phyloP scores from a whole-genome alignment of 92 coral and sea anemone genomes.

The Parazoanthus atlanticus region DNA sequence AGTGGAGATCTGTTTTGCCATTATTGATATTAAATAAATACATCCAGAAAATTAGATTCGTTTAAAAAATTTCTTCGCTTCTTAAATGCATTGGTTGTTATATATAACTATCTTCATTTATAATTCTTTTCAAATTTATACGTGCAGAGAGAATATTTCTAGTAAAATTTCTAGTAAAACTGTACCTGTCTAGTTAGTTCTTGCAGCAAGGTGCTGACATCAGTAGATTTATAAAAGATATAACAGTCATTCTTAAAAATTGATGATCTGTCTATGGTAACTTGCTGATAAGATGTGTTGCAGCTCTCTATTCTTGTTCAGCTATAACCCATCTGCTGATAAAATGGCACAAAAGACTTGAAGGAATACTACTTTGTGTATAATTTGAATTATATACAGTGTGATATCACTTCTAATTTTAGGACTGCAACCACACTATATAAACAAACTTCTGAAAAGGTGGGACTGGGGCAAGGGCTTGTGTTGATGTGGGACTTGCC shows the following conservation, averaged over 20 bases:
- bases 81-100: too few relatives aligned
- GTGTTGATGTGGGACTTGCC: constrained; percentile 25
- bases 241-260: background rate
- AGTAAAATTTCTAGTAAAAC: too few relatives aligned
- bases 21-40: too few relatives aligned
- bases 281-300: background rate
- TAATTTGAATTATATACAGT: background rate
- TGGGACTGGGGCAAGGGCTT: constrained; percentile 22
- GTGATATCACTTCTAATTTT: constrained; percentile 28
- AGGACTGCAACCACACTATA: background rate
- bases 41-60: background rate
- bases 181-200: background rate
- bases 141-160: background rate
- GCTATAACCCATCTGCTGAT: too few relatives aligned
- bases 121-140: too few relatives aligned
- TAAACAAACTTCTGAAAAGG: constrained; percentile 1
- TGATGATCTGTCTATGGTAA: background rate
- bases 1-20: background rate
- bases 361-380: background rate
- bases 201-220: background rate
- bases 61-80: too few relatives aligned
- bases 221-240: too few relatives aligned
- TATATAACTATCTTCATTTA: too few relatives aligned
- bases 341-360: background rate
- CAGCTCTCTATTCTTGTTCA: background rate